These are phyloP conservation scores for Enchytraeus crypticus DNA, from an alignment of 2,888 invertebrate genomes.

Conservation along the genomic window DNA sequence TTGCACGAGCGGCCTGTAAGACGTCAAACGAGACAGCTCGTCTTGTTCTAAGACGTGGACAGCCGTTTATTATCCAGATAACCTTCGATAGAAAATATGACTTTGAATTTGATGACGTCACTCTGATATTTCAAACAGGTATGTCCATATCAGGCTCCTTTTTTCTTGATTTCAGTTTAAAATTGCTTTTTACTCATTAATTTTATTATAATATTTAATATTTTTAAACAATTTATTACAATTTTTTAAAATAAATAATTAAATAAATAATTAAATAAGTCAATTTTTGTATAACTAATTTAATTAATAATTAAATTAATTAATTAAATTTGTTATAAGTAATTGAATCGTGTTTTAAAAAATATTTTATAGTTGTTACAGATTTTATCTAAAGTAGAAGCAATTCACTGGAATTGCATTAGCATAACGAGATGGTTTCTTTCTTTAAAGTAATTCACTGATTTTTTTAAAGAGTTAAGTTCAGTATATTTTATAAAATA, in stretches of 20 bases:
- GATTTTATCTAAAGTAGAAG: no score
- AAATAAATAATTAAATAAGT: not conserved
- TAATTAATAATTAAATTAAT: not conserved
- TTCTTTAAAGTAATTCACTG: no score
- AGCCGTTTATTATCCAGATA: slow-evolving; percentile 2
- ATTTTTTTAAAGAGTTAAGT: no score
- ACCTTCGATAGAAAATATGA: not conserved
- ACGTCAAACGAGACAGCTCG: not conserved
- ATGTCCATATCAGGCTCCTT: not conserved
- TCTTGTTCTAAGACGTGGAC: slow-evolving; percentile 7
- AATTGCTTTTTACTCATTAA: not conserved
- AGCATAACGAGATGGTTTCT: no score
- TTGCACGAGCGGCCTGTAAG: not conserved
- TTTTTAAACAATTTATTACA: not conserved
- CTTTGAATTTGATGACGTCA: not conserved
- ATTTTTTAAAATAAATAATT: no score
- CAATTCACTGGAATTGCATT: no score
- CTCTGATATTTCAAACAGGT: slow-evolving; percentile 5
- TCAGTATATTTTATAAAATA: no score
- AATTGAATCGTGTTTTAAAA: no score
- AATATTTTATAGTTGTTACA: no score
- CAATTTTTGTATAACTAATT: not conserved
- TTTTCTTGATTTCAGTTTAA: not conserved
- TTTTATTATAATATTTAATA: not conserved
- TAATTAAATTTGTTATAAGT: no score